phyloP scores from a whole-genome alignment of 2,888 invertebrate genomes.

The Pachycephus smyrnensis region DNA sequence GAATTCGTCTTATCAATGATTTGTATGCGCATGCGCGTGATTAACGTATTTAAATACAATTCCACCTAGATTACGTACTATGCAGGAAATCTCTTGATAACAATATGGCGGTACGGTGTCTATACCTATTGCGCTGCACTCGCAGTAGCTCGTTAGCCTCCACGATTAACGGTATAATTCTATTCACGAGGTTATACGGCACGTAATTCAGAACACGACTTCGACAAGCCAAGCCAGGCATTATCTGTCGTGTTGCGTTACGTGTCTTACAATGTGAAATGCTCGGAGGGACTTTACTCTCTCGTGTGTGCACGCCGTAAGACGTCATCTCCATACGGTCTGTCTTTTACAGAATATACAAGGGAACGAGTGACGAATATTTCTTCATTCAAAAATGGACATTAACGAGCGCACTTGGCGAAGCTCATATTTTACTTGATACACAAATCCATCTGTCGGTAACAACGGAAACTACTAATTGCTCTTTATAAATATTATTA shows the following conservation, averaged over 20 bases:
- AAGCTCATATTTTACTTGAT: not conserved
- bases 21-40: not conserved
- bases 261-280: conserved; percentile 61
- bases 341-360: not conserved
- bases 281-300: conserved; percentile 32
- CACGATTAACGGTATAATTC: not conserved
- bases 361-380: conserved; percentile 3
- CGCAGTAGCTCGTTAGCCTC: not conserved
- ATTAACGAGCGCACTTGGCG: not conserved
- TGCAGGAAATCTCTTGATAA: not conserved
- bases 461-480: not conserved
- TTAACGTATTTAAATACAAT: not conserved
- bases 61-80: not conserved
- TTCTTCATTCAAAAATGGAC: not conserved
- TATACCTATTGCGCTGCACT: not conserved
- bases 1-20: not conserved
- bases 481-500: not conserved
- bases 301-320: not conserved
- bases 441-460: not conserved
- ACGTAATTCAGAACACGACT: conserved; percentile 52
- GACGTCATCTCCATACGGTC: conserved; percentile 1
- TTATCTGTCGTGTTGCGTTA: conserved; percentile 54
- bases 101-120: not conserved
- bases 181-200: conserved; percentile 20
- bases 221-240: conserved; percentile 30